Evolutionary conservation across 2,113 vertebrate species (phyloP), one percentile per base, ranked within the genome.

Genomic region (Nerophis ophidion): DNA sequence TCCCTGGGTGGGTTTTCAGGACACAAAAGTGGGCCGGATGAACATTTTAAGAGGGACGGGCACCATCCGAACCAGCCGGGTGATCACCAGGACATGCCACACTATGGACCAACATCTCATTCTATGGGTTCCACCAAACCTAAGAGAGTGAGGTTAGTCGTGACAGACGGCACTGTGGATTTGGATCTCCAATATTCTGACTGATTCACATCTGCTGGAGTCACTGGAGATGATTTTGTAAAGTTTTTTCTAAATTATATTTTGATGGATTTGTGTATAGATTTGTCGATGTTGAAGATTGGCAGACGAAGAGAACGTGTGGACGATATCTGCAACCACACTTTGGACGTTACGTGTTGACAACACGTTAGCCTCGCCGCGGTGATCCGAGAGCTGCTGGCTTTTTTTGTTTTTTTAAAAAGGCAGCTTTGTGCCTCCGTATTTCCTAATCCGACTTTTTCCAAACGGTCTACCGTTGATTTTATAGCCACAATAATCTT

Each of bases 151-250:
- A 84, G 90, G 74, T 71, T 92, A n/a, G 90, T 92, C 48, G 90
- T 91, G 35, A 90, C 88, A 1, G 89, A 91, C 11, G 89, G 87
- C 66, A 89, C 88, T 8, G 88, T 92, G 33, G 90, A 90, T 71
- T 74, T 91, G 52, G 89, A 91, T 67, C 84, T 91, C 42, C 89
- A 92, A 76, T 91, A 90, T 76, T 88, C 90, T 0, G 89, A 92
- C 63, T 90, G 71, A 89, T 70, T 60, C 16, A 7, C 46, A 75
- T 36, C n/a, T 19, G 15, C 15, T 3, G 6, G 8, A 17, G n/a
- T 46, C 48, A 35, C 57, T 53, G 58, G 42, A 59, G 35, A 74
- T 44, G 19, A 63, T 84, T 80, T 55, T 55, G 15, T n/a, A 36
- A n/a, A 55, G 10, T n/a, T 63, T 77, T 82, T 85, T 72, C 48